Evolutionary conservation across 2,888 invertebrate species (phyloP).

Genomic region (Scaptomyza tumidula): DNA sequence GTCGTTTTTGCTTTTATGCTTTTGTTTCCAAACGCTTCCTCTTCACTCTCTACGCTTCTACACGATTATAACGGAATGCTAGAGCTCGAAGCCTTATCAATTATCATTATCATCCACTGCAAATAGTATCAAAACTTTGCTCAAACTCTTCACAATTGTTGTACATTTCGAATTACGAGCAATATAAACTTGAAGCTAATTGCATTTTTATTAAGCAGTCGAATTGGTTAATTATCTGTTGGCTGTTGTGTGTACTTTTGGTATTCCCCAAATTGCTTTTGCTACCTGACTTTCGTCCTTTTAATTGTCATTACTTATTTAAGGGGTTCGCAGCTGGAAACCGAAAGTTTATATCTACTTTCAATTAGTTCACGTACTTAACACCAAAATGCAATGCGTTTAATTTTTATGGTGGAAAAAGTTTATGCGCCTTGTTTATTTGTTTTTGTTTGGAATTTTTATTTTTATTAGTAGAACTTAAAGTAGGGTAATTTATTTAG

Average conservation of each 20-base stretch:
- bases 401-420: not conserved
- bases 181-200: slow-evolving; percentile 20
- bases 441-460: not conserved
- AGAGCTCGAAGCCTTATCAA: no score
- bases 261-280: slow-evolving; percentile 13
- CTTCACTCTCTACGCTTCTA: slow-evolving; percentile 6
- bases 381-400: not conserved
- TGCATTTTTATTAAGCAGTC: slow-evolving; percentile 24
- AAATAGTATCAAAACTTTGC: no score
- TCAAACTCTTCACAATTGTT: not conserved
- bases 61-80: no score
- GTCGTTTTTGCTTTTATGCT: slow-evolving; percentile 20
- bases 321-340: not conserved
- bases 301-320: not conserved
- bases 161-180: slow-evolving; percentile 17
- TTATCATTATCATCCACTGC: slow-evolving; percentile 28
- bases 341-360: not conserved
- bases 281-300: not conserved
- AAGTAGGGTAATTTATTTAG: no score
- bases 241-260: not conserved
- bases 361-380: slow-evolving; percentile 9
- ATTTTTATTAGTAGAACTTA: no score
- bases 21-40: slow-evolving; percentile 45
- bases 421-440: not conserved
- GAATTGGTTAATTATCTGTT: slow-evolving; percentile 14